A percentile compares a stretch with the other conserved stretches of the same genome.
Evolutionary conservation across 2,888 invertebrate species (phyloP).

Genomic region (Ctenicera cuprea): DNA sequence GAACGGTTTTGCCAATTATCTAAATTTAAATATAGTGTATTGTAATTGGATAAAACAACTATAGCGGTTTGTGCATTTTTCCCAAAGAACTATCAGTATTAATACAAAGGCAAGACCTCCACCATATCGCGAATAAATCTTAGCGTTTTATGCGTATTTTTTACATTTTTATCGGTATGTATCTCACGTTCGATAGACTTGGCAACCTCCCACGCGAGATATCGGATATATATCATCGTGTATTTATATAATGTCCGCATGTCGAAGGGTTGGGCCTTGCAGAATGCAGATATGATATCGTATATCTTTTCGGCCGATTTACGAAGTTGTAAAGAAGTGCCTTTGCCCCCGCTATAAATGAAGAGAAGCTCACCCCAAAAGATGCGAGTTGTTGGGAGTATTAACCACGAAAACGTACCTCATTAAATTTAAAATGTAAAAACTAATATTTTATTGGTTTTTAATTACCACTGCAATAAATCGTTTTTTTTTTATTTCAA

Average conservation of each 20-base stretch:
- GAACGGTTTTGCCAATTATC: too few relatives aligned
- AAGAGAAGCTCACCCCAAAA: constrained; percentile 43
- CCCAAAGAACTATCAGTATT: constrained; percentile 12
- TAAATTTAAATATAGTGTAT: too few relatives aligned
- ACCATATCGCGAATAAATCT: constrained; percentile 57
- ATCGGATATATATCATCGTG: constrained; percentile 67
- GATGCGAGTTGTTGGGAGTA: constrained; percentile 10
- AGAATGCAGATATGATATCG: constrained; percentile 66
- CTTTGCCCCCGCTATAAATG: constrained; percentile 46
- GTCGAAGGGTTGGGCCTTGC: constrained; percentile 64
- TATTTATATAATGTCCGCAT: constrained; percentile 68
- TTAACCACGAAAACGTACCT: neutral
- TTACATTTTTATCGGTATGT: constrained; percentile 65
- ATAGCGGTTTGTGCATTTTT: neutral
- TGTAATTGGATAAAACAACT: neutral
- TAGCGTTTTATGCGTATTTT: constrained; percentile 64
- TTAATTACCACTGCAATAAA: neutral
- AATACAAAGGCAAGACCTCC: constrained; percentile 37
- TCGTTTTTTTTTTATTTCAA: neutral
- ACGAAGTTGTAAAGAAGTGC: constrained; percentile 54
- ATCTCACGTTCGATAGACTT: constrained; percentile 68
- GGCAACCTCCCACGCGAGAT: constrained; percentile 66
- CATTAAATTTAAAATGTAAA: constrained; percentile 1
- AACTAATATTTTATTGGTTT: neutral
- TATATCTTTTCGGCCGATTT: constrained; percentile 64